A percentile compares a stretch with the other conserved stretches of the same genome.
These are phyloP conservation scores for Physeter macrocephalus DNA, from an alignment of 2,113 vertebrate genomes.

Conservation along the genomic window DNA sequence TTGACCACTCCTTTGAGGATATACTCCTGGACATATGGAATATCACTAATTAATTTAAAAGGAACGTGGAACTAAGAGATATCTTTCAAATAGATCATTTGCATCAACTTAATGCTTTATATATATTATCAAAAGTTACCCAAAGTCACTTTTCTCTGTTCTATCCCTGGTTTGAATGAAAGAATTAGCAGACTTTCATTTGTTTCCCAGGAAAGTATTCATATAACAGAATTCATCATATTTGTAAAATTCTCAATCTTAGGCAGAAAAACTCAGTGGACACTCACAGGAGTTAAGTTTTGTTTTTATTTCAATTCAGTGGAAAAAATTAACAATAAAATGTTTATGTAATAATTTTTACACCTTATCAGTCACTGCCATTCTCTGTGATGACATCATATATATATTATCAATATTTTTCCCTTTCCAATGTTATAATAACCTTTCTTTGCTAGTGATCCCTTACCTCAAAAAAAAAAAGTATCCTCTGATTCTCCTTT, in stretches of 20 bases:
- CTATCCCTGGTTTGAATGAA: not conserved
- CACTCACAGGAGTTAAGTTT: not conserved
- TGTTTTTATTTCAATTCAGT: not conserved
- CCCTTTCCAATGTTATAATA: not conserved
- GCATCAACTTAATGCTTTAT: not conserved
- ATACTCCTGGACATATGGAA: conserved; percentile 86
- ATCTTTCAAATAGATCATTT: not conserved
- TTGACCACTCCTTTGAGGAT: conserved; percentile 98
- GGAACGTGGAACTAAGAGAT: not conserved
- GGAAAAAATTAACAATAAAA: not conserved
- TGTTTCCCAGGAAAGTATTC: not conserved
- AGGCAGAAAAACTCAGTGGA: not conserved
- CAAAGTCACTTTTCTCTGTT: not conserved
- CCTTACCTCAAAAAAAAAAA: not conserved
- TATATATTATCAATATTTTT: not conserved
- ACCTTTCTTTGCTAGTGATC: not conserved
- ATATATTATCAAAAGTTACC: not conserved
- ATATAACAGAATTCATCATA: not conserved
- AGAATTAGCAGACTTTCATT: not conserved
- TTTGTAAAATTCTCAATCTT: conserved; percentile 7
- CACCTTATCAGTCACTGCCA: not conserved
- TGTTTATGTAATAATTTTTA: not conserved
- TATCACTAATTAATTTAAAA: not conserved
- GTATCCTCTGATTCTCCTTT: not conserved
- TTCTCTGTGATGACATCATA: not conserved